Conservation (phyloP, 2,797 vertebrate genomes). For the Tinamus major region DNA sequence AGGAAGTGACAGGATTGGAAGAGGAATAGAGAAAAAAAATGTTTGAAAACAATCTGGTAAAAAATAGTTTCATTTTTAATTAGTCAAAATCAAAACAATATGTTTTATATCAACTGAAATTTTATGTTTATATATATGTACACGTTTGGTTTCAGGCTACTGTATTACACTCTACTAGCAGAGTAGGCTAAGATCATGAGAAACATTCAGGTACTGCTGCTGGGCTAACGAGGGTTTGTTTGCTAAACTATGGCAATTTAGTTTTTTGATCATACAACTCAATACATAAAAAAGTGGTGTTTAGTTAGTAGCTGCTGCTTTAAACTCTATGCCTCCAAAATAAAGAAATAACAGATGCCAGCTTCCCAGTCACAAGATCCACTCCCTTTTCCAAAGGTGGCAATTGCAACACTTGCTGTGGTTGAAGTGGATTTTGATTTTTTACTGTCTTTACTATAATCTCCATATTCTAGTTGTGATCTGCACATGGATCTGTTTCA, state of each 20-base stretch:
- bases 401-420: background rate
- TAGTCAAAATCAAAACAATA: background rate
- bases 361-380: slow-evolving; percentile 2
- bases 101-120: background rate
- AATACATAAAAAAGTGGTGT: background rate
- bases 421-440: slow-evolving; percentile 38
- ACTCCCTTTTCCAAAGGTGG: background rate
- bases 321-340: background rate
- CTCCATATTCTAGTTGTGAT: background rate
- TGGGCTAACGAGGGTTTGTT: slow-evolving; percentile 6
- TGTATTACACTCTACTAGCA: background rate
- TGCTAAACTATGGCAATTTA: slow-evolving; percentile 25
- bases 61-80: background rate
- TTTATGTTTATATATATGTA: background rate
- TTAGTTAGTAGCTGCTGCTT: background rate
- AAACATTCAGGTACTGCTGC: background rate
- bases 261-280: slow-evolving; percentile 17
- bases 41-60: background rate
- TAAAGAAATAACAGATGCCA: background rate
- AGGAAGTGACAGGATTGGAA: background rate
- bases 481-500: slow-evolving; percentile 19
- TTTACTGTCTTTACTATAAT: background rate
- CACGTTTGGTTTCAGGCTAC: background rate
- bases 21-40: background rate
- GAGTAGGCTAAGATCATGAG: background rate